Base-by-base conservation (phyloP, 2,888 invertebrate genomes). In the Sycophila texana region DNA sequence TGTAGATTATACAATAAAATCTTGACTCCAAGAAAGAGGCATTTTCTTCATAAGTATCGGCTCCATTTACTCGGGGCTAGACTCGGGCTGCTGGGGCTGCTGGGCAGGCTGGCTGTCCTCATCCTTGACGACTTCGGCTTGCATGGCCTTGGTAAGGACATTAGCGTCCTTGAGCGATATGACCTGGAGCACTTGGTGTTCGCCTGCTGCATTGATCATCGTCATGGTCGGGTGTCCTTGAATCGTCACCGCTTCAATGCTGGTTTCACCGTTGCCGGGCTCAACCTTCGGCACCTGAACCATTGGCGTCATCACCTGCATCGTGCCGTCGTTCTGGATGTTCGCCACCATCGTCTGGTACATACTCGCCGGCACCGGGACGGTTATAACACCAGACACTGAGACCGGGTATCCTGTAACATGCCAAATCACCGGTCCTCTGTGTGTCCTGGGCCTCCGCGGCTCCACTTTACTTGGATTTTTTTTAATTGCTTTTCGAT, bases 301-400 rank as follows among this genome's bases (percentile, higher is more conserved):
- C 91, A 96, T 95, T 90, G 94, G 85, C 81, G 95, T 94, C 61
- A 92, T 91, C 80, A 96, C 94, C 92, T 96, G 96, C 86, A 96
- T 95, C 66, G 94, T 94, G 86, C 95, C 96, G 90, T 96, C 96
- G 85, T 93, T 93, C 90, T 96, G 95, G 90, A 97, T 96, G 90
- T 96, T 96, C 76, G 97, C 96, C 89, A 98, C 96, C 93, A 98
- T 97, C 80, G 97, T 96, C 92, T 98, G 98, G 92, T 98, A 98
- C 95, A 98, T 97, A 82, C 97, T 96, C 79, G 96, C 96, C 61
- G 97, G 96, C 82, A 98, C 97, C 76, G 98, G 98, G 86, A 98
- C 96, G 75, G 98, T 97, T 90, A 98, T 97, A 92, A 98, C 97
- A 81, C 98, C 98, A 87, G 97, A 95, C 86, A 97, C 97, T 84